Evolutionary conservation across 53 echinoderm and acorn worm species (phyloP), one percentile per base, ranked within the genome.

Genomic region (Astropecten irregularis): DNA sequence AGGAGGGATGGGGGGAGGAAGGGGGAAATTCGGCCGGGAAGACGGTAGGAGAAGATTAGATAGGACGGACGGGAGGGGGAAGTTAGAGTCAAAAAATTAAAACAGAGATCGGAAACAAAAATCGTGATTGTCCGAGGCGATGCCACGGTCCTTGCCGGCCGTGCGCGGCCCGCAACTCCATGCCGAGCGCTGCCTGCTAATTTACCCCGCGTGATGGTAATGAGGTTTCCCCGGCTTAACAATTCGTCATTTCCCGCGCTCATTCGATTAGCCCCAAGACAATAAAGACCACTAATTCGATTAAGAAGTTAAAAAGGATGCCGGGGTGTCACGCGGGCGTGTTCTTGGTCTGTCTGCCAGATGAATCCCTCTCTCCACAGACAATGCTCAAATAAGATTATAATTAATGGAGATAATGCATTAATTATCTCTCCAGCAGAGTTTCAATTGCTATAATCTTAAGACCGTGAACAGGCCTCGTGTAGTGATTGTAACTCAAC

Each of bases 231-330:
- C 14, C 19, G 64, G 64, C 64, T 19, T 64, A 36, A 15, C 64
- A 35, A n/a, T 64, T 36, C 36, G 37, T 64, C 35, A 64, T 64
- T 64, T 36, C 64, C 64, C n/a, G 33, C 36, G 32, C 16, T 64
- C 4, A 64, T 60, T 18, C 20, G 64, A 64, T 64, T 64, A 64
- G 64, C 11, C 36, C 29, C 29, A 64, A 64, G 64, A 64, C 64
- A 64, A 64, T 35, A 36, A 58, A 64, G 42, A 42, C 32, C 4
- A 32, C 30, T 64, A 64, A 64, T 64, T 35, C 64, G 64, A 64
- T 64, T 64, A 7, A 2, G 11, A 64, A 32, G 35, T 34, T 4
- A 29, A n/a, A n/a, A 64, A 64, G 32, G 37, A 9, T 64, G 37
- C 64, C 19, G 35, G 19, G 52, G 19, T 9, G 42, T 42, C 6